Evolutionary conservation across 2,113 vertebrate species (phyloP).

Genomic region (Pardalotus punctatus): DNA sequence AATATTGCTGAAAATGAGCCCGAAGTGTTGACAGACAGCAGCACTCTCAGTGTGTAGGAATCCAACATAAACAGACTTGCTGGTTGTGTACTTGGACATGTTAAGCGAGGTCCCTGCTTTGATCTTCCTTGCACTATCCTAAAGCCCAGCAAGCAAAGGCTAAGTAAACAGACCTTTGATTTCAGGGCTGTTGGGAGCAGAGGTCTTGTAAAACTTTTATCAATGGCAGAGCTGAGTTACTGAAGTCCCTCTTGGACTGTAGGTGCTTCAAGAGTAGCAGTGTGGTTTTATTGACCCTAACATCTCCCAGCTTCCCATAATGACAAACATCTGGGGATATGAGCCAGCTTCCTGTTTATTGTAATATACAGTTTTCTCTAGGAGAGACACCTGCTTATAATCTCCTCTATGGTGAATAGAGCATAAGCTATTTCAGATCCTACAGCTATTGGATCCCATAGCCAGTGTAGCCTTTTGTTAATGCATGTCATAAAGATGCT

Average conservation of each 20-base stretch:
- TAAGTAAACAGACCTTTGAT: constrained; percentile 67
- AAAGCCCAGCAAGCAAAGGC: constrained; percentile 58
- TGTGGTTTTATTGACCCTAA: constrained; percentile 13
- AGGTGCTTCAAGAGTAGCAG: constrained; percentile 22
- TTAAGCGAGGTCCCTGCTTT: constrained; percentile 58
- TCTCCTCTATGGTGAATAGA: not conserved
- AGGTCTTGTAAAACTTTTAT: constrained; percentile 61
- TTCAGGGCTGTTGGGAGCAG: constrained; percentile 37
- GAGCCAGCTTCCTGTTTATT: not conserved
- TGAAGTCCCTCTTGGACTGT: not conserved
- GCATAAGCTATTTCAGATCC: not conserved
- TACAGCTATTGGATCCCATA: not conserved
- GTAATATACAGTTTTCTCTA: not conserved
- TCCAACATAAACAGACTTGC: constrained; percentile 63
- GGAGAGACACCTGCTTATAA: constrained; percentile 48
- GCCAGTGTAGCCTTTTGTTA: not conserved
- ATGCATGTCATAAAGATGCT: not conserved
- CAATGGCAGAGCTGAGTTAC: constrained; percentile 42
- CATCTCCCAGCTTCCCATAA: not conserved
- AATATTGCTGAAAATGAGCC: constrained; percentile 27
- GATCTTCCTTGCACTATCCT: constrained; percentile 52
- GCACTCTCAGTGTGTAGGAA: constrained; percentile 18
- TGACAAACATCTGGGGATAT: constrained; percentile 37
- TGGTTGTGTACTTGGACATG: constrained; percentile 58
- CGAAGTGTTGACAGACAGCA: constrained; percentile 55